Evolutionary conservation across 1,140 invertebrate species (phyloP).

Genomic region (Fopius arisanus): DNA sequence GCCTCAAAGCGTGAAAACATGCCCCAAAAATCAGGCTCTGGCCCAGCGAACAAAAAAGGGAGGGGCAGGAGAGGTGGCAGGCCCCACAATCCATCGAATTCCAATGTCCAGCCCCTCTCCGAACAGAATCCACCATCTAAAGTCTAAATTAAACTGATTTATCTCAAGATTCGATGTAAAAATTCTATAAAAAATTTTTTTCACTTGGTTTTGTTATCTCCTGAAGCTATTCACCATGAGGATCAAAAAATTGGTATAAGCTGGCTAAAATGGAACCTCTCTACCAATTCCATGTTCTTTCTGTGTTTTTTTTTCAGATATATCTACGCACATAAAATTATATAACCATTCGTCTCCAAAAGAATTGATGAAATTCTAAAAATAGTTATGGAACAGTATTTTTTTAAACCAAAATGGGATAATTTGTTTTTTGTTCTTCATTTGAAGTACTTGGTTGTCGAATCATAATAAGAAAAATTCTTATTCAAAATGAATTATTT

Average conservation of each 20-base stretch:
- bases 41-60: slow-evolving; percentile 58
- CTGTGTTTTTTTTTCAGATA: not conserved
- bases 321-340: not conserved
- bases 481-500: no score
- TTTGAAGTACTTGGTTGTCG: not conserved
- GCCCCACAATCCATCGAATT: slow-evolving; percentile 62
- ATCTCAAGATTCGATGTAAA: slow-evolving; percentile 23
- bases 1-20: slow-evolving; percentile 69
- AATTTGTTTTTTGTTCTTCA: not conserved
- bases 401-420: not conserved
- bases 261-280: not conserved
- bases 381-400: not conserved
- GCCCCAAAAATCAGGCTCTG: slow-evolving; percentile 54
- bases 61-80: slow-evolving; percentile 65
- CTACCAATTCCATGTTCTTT: not conserved
- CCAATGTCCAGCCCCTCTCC: slow-evolving; percentile 56
- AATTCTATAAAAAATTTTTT: slow-evolving; percentile 22
- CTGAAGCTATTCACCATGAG: not conserved
- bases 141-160: slow-evolving; percentile 36
- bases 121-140: slow-evolving; percentile 64
- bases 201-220: not conserved
- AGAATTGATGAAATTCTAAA: not conserved
- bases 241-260: not conserved
- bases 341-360: not conserved
- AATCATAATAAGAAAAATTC: not conserved